Percentiles rank a stretch among this genome's conserved stretches.
These are phyloP conservation scores for Glaucopsyche alexis DNA, from an alignment of 2,888 invertebrate species.

Conservation along the genomic window DNA sequence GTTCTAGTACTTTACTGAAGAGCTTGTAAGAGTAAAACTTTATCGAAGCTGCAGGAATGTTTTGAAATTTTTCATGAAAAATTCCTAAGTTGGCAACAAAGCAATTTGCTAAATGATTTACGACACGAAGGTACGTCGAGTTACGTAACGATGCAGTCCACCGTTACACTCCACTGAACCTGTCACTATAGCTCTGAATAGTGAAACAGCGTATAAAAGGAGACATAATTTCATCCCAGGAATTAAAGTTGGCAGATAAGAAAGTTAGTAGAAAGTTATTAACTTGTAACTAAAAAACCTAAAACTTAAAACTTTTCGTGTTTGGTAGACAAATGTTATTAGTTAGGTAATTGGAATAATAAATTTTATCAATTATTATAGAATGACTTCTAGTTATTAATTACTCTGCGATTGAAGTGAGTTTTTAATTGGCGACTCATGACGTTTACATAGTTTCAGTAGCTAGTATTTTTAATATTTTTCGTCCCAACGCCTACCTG, in stretches of 20 bases:
- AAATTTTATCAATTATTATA: too few species aligned
- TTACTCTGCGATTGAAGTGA: too few species aligned
- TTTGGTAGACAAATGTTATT: too few species aligned
- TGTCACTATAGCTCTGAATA: background rate
- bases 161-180: constrained; percentile 6
- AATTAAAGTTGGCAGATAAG: background rate
- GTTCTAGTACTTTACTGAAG: background rate
- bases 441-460: too few species aligned
- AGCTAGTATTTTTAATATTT: too few species aligned
- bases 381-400: too few species aligned
- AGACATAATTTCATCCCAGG: background rate
- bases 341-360: too few species aligned
- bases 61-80: background rate
- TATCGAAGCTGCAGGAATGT: background rate
- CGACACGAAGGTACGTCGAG: constrained; percentile 5
- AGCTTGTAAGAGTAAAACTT: constrained; percentile 1
- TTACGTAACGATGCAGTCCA: constrained; percentile 22
- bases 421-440: too few species aligned
- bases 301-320: too few species aligned
- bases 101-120: constrained; percentile 28
- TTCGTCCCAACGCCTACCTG: constrained; percentile 47
- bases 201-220: background rate
- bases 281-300: too few species aligned
- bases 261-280: background rate
- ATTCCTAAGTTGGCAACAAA: constrained; percentile 25